Evolutionary conservation across 2,888 invertebrate genomes (phyloP).

Genomic region (Dasypolia templi): DNA sequence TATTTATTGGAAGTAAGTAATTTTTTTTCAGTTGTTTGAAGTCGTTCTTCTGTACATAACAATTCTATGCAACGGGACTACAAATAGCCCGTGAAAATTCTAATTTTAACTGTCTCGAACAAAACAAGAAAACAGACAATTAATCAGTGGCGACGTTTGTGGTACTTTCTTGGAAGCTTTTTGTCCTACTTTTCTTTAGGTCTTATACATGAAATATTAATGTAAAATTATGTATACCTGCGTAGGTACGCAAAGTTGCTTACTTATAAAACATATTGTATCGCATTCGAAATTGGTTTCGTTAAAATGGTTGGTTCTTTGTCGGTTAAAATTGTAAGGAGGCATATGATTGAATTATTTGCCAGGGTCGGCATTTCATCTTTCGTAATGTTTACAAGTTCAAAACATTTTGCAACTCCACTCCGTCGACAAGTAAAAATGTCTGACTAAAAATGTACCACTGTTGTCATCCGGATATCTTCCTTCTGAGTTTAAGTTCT

Average conservation of each 20-base stretch:
- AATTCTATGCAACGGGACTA: slow-evolving; percentile 8
- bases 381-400: slow-evolving; percentile 6
- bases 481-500: no score
- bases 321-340: slow-evolving; percentile 37
- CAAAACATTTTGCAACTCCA: background rate
- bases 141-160: slow-evolving; percentile 50
- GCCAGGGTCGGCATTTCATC: slow-evolving; percentile 1
- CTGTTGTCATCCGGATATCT: no score
- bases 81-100: slow-evolving; percentile 48
- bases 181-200: slow-evolving; percentile 28
- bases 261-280: slow-evolving; percentile 26
- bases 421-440: no score
- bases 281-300: slow-evolving; percentile 40
- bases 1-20: no score
- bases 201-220: slow-evolving; percentile 27
- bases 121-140: slow-evolving; percentile 62
- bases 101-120: slow-evolving; percentile 53
- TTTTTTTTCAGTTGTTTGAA: no score
- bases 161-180: slow-evolving; percentile 19
- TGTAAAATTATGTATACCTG: background rate
- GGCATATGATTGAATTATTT: slow-evolving; percentile 48
- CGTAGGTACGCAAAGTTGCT: slow-evolving; percentile 18
- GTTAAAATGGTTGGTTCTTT: slow-evolving; percentile 24
- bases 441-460: no score
- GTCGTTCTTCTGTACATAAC: background rate